These are phyloP conservation scores for Anorthoa munda DNA, from an alignment of 2,888 invertebrate genomes.

Conservation along the genomic window DNA sequence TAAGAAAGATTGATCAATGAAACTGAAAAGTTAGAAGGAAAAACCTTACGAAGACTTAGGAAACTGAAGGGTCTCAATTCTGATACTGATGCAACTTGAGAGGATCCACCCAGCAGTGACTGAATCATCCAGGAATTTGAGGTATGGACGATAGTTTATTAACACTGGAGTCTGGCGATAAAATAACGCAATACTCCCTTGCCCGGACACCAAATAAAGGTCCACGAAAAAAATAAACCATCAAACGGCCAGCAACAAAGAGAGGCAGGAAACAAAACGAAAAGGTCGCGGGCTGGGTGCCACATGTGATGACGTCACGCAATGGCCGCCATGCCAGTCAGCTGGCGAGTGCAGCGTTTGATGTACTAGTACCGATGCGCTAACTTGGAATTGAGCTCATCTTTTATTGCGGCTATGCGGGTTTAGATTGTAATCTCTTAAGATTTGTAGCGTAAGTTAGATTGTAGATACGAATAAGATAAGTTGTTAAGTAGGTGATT, in stretches of 20 bases:
- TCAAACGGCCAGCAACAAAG: conserved; percentile 66
- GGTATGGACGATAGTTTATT: neutral
- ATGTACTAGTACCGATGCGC: conserved; percentile 57
- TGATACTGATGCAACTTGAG: neutral
- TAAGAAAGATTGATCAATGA: neutral
- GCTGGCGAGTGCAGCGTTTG: conserved; percentile 73
- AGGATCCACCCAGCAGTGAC: neutral
- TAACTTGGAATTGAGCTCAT: conserved; percentile 51
- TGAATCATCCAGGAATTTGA: conserved; percentile 13
- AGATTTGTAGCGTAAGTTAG: conserved; percentile 33
- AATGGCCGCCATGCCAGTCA: conserved; percentile 74
- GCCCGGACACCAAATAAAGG: conserved; percentile 52
- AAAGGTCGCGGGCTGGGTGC: conserved; percentile 75
- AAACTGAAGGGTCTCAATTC: neutral
- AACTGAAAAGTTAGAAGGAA: no score
- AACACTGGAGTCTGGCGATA: neutral
- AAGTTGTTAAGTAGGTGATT: conserved; percentile 27
- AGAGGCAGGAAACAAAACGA: conserved; percentile 75
- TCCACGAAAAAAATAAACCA: conserved; percentile 62
- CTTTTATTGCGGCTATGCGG: conserved; percentile 47
- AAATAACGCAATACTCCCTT: conserved; percentile 35
- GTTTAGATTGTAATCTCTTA: conserved; percentile 52
- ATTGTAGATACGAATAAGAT: conserved; percentile 26
- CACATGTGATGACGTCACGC: conserved; percentile 85
- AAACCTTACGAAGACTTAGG: neutral